These are phyloP conservation scores for Sturnus vulgaris DNA, from an alignment of 2,113 vertebrate genomes.

Conservation along the genomic window DNA sequence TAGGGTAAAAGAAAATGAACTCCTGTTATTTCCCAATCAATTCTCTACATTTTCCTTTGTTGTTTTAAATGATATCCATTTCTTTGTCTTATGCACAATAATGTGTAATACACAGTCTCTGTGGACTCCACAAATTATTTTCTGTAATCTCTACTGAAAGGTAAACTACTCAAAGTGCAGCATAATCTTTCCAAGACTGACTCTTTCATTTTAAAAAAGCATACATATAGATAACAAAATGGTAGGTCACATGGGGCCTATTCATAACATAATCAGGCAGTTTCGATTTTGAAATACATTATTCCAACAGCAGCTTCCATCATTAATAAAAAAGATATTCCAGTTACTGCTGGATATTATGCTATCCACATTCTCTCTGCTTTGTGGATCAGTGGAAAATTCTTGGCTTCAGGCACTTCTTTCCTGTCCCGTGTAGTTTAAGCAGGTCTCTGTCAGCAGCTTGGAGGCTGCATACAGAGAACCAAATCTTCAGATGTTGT, in stretches of 20 bases:
- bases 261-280: neutral
- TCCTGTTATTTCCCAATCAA: neutral
- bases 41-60: neutral
- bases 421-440: neutral
- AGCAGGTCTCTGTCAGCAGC: neutral
- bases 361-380: neutral
- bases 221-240: neutral
- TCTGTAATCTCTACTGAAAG: neutral
- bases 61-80: neutral
- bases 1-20: neutral
- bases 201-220: neutral
- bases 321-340: neutral
- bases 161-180: neutral
- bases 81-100: neutral
- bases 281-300: neutral
- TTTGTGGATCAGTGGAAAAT: neutral
- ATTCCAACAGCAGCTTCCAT: neutral
- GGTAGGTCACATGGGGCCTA: neutral
- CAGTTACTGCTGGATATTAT: neutral
- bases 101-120: neutral
- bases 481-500: neutral
- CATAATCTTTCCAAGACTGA: neutral
- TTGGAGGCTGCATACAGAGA: neutral
- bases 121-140: neutral
- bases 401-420: neutral